These are phyloP conservation scores for Tinamus guttatus DNA, from an alignment of 2,113 vertebrate species.

Conservation along the genomic window DNA sequence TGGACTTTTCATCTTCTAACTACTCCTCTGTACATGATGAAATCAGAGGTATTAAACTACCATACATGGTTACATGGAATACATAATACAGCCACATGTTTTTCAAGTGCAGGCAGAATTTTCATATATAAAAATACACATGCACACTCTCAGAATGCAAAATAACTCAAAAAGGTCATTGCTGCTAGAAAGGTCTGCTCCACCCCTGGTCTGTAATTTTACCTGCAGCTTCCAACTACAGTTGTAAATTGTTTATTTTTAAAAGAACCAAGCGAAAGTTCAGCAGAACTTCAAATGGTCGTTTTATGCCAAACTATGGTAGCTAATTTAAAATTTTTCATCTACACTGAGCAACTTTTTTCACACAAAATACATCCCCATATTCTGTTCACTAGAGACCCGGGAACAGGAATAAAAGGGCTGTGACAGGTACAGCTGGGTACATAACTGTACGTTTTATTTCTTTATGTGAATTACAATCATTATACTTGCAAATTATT, in stretches of 20 bases:
- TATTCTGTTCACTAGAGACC: not conserved
- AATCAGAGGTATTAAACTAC: not conserved
- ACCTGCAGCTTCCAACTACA: not conserved
- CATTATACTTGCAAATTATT: slow-evolving; percentile 25
- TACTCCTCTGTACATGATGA: not conserved
- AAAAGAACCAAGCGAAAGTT: not conserved
- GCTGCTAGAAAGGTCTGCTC: not conserved
- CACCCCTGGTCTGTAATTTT: not conserved
- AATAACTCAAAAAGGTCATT: not conserved
- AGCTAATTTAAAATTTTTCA: not conserved
- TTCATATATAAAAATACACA: not conserved
- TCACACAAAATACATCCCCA: not conserved
- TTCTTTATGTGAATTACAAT: slow-evolving; percentile 5
- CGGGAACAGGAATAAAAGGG: slow-evolving; percentile 6
- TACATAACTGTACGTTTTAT: not conserved
- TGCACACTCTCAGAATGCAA: not conserved
- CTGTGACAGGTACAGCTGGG: slow-evolving; percentile 17
- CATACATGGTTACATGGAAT: rapidly evolving
- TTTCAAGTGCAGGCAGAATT: not conserved
- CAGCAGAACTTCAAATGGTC: not conserved
- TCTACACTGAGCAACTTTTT: not conserved
- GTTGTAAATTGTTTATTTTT: not conserved
- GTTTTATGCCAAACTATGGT: not conserved
- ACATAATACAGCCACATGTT: not conserved
- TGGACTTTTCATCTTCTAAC: not conserved